A percentile compares a stretch with the other conserved stretches of the same genome.
Evolutionary conservation across 1,140 invertebrate species (phyloP).

Genomic region (Trachelipus rathkii): DNA sequence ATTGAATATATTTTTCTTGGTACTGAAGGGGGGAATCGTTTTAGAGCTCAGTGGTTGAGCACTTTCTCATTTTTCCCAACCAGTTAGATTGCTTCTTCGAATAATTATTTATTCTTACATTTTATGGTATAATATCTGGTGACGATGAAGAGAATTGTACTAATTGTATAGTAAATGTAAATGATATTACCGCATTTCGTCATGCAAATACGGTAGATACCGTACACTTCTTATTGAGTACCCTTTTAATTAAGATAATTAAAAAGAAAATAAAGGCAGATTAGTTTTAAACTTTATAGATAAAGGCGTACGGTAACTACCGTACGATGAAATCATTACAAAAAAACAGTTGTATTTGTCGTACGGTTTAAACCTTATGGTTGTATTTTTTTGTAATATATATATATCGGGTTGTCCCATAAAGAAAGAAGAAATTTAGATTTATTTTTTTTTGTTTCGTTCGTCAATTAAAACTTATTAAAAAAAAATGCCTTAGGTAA

Average conservation of each 20-base stretch:
- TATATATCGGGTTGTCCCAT: background rate
- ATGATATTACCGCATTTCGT: background rate
- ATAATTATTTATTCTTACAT: background rate
- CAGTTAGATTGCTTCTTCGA: no score
- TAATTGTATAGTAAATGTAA: background rate
- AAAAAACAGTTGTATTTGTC: background rate
- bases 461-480: background rate
- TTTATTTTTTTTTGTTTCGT: no score
- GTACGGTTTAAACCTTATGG: background rate
- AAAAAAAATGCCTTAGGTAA: background rate
- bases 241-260: no score
- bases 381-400: slow-evolving; percentile 12
- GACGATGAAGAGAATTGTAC: background rate
- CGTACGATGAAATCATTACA: background rate
- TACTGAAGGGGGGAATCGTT: no score
- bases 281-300: background rate
- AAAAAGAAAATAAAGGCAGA: no score
- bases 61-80: no score
- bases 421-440: background rate
- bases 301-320: background rate
- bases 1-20: no score
- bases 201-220: background rate
- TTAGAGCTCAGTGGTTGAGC: no score
- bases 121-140: background rate
- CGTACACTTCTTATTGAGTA: background rate